These are phyloP conservation scores for Drosophila falleni DNA, from an alignment of 2,888 invertebrate species.

Conservation along the genomic window DNA sequence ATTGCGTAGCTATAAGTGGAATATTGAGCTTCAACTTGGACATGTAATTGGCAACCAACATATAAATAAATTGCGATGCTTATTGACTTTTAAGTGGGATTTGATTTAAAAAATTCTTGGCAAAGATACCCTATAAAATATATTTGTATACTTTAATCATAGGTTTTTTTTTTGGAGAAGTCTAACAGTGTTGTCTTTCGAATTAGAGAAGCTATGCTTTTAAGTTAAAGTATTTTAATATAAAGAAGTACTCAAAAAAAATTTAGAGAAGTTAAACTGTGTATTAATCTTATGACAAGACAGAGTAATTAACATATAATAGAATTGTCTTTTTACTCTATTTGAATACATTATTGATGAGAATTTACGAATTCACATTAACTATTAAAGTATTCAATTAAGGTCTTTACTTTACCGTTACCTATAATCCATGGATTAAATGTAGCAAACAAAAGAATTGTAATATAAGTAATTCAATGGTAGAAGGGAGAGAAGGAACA, in stretches of 20 bases:
- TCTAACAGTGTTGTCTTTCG: not conserved
- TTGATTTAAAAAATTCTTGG: slow-evolving; percentile 19
- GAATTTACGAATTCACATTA: not conserved
- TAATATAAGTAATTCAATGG: slow-evolving; percentile 22
- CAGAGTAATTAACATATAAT: too few relatives aligned
- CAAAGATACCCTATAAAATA: slow-evolving; percentile 11
- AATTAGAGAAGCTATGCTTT: not conserved
- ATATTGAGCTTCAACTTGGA: slow-evolving; percentile 36
- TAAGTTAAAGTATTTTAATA: not conserved
- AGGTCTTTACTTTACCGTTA: not conserved
- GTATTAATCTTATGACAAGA: not conserved
- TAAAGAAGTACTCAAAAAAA: too few relatives aligned
- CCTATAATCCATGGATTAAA: slow-evolving; percentile 3
- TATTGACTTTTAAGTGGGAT: slow-evolving; percentile 56
- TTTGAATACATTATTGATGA: not conserved
- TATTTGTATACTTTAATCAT: not conserved
- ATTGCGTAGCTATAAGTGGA: slow-evolving; percentile 25
- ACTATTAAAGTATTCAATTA: slow-evolving; percentile 8
- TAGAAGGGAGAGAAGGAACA: not conserved
- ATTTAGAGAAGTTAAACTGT: not conserved
- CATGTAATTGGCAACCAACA: slow-evolving; percentile 61
- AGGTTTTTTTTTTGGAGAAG: not conserved
- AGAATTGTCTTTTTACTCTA: too few relatives aligned
- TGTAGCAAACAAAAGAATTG: slow-evolving; percentile 12
- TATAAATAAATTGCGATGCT: slow-evolving; percentile 47